These are phyloP conservation scores for Chrysaora quinquecirrha DNA, from an alignment of 30 jellyfish, hydroid and myxozoan genomes.

Conservation along the genomic window DNA sequence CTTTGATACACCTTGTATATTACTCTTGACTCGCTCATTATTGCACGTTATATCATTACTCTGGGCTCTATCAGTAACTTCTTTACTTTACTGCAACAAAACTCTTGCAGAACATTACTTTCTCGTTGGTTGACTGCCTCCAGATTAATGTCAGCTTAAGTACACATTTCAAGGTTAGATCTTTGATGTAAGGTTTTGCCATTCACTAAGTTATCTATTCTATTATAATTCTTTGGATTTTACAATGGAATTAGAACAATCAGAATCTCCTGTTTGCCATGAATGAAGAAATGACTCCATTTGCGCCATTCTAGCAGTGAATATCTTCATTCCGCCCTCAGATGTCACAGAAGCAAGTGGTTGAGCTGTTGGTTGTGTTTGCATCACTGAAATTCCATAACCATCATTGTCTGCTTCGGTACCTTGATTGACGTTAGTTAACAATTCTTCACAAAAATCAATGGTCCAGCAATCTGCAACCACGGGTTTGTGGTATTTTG, in stretches of 20 bases:
- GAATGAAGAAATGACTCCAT: slow-evolving; percentile 15
- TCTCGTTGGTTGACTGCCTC: too few relatives aligned
- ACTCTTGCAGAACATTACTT: too few relatives aligned
- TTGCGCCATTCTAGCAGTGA: slow-evolving; percentile 13
- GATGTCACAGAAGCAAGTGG: slow-evolving; percentile 45
- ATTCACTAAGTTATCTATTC: background rate
- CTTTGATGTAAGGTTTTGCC: background rate
- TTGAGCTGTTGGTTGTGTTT: background rate
- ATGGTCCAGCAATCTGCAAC: slow-evolving; percentile 51
- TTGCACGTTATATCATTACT: background rate
- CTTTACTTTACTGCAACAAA: too few relatives aligned
- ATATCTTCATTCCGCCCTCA: slow-evolving; percentile 56
- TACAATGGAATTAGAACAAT: too few relatives aligned
- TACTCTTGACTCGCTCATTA: slow-evolving; percentile 3
- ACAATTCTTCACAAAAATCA: background rate
- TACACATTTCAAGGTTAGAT: background rate
- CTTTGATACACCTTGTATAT: background rate
- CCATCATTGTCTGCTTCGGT: too few relatives aligned
- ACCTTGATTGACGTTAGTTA: too few relatives aligned
- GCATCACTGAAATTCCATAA: background rate
- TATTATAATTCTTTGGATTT: too few relatives aligned
- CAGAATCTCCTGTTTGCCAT: background rate
- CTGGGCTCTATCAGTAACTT: background rate
- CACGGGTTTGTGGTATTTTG: slow-evolving; percentile 4
- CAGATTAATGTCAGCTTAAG: background rate